Evolutionary conservation across 2,888 invertebrate genomes (phyloP).

Genomic region (Cryptus viduatorius): DNA sequence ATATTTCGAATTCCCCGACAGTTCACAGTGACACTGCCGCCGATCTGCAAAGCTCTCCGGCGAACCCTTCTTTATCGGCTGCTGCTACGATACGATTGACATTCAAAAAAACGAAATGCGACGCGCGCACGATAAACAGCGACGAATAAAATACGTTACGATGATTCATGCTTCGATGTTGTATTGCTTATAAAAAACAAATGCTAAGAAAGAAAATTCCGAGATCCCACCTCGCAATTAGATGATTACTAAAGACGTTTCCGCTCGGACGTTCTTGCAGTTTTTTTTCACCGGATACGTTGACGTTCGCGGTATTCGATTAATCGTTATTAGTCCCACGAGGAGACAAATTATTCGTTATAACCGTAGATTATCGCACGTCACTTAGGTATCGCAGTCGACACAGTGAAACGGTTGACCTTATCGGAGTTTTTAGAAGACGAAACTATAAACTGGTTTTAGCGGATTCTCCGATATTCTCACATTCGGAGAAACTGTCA

Average conservation of each 20-base stretch:
- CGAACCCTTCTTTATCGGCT: slow-evolving; percentile 31
- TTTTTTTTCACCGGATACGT: background rate
- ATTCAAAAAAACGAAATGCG: background rate
- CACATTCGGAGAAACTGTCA: background rate
- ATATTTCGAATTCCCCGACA: background rate
- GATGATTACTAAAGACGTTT: slow-evolving; percentile 1
- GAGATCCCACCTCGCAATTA: slow-evolving; percentile 26
- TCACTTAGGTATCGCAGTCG: background rate
- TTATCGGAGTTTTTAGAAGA: background rate
- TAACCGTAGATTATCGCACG: background rate
- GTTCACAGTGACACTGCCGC: background rate
- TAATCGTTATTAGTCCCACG: background rate
- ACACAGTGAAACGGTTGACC: background rate
- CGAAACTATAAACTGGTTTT: background rate
- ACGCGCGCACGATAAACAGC: background rate
- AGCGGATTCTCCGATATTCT: background rate
- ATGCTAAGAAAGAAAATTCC: background rate
- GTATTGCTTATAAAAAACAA: background rate
- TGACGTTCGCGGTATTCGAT: slow-evolving; percentile 6
- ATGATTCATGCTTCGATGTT: slow-evolving; percentile 13
- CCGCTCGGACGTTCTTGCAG: background rate
- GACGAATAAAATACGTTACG: background rate
- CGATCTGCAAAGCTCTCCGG: background rate
- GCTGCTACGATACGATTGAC: background rate
- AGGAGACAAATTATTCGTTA: background rate